These are phyloP conservation scores for Drosophila imparisetae DNA, from an alignment of 2,888 invertebrate species.

Conservation along the genomic window DNA sequence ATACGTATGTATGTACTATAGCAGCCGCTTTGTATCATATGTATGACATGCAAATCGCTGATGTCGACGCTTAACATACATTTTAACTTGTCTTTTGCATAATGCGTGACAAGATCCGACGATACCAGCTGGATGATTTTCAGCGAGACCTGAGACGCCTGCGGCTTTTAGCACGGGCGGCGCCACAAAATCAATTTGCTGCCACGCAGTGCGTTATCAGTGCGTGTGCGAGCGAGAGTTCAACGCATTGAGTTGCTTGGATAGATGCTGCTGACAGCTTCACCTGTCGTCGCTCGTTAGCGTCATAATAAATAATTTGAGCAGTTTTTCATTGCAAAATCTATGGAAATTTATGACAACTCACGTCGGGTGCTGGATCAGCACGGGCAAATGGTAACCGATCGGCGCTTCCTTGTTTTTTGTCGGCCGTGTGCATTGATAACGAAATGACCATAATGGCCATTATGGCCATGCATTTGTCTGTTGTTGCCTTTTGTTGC, in stretches of 20 bases:
- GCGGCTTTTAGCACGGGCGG: conserved; percentile 67
- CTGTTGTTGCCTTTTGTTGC: conserved; percentile 39
- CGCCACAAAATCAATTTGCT: conserved; percentile 77
- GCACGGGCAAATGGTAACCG: conserved; percentile 8
- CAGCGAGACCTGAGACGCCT: conserved; percentile 33
- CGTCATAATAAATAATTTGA: conserved; percentile 81
- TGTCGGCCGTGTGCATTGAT: conserved; percentile 53
- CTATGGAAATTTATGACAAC: conserved; percentile 75
- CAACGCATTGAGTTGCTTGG: conserved; percentile 7
- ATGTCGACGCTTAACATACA: conserved; percentile 68
- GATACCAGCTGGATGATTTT: conserved; percentile 28
- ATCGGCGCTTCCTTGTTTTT: conserved; percentile 68
- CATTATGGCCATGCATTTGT: conserved; percentile 69
- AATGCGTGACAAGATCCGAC: conserved; percentile 59
- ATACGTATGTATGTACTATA: background rate
- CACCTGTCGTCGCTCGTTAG: conserved; percentile 82
- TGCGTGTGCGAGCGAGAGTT: conserved; percentile 33
- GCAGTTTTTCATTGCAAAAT: conserved; percentile 71
- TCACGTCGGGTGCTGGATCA: conserved; percentile 19
- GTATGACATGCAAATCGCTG: conserved; percentile 33
- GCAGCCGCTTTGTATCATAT: conserved; percentile 5
- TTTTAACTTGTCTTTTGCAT: conserved; percentile 79
- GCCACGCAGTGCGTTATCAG: conserved; percentile 77
- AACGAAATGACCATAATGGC: conserved; percentile 77
- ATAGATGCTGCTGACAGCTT: conserved; percentile 61